Percentiles rank a stretch among this genome's conserved stretches.
Conservation (phyloP, 2,113 vertebrate genomes). For the Lamprotornis superbus region DNA sequence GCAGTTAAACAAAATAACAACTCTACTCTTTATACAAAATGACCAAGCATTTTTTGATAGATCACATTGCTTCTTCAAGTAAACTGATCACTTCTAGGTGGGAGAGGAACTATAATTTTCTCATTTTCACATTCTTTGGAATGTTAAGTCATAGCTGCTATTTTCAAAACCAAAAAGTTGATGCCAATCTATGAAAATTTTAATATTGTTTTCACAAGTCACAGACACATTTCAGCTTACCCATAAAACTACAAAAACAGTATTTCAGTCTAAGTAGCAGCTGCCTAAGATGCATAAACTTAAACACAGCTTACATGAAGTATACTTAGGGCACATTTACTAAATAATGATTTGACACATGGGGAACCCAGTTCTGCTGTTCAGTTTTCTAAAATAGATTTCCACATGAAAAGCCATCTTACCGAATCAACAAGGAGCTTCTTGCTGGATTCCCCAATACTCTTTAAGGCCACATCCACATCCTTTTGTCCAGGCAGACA, state of each 20-base stretch:
- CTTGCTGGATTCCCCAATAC: constrained; percentile 98
- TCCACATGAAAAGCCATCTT: constrained; percentile 44
- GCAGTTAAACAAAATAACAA: neutral
- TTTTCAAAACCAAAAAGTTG: neutral
- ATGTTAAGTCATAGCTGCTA: neutral
- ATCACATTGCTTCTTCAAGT: neutral
- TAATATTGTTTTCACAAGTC: neutral
- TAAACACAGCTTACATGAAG: neutral
- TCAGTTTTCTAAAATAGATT: neutral
- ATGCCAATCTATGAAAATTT: neutral
- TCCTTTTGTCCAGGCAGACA: constrained; percentile 98
- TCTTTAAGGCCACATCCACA: constrained; percentile 96
- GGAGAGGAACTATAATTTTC: neutral
- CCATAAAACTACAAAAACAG: neutral
- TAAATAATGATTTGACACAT: neutral
- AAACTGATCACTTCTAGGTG: neutral
- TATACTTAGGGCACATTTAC: neutral
- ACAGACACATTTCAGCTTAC: neutral
- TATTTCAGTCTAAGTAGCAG: neutral
- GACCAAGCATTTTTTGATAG: neutral
- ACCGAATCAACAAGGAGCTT: constrained; percentile 95
- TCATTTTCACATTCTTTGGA: neutral
- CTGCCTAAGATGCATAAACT: neutral
- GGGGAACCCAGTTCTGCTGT: neutral
- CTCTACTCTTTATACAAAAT: neutral